These are phyloP conservation scores for Thalpophila matura DNA, from an alignment of 2,888 invertebrate genomes.

Conservation along the genomic window DNA sequence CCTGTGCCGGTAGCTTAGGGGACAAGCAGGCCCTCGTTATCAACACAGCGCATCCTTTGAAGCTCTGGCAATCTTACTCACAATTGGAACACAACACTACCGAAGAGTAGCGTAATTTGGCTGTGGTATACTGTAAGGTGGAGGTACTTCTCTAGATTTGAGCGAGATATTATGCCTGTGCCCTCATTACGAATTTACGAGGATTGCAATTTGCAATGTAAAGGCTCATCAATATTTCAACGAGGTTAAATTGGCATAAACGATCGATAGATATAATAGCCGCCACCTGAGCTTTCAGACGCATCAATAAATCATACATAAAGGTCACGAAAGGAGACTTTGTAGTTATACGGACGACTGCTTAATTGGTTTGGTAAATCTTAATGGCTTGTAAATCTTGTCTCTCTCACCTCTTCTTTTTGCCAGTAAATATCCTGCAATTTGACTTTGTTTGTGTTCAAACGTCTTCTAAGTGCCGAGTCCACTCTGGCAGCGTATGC, in stretches of 20 bases:
- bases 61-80: too few relatives aligned
- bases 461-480: conserved; percentile 93
- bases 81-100: too few relatives aligned
- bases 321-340: background rate
- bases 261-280: conserved; percentile 10
- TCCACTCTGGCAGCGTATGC: conserved; percentile 94
- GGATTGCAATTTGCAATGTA: conserved; percentile 4
- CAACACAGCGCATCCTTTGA: too few relatives aligned
- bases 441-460: conserved; percentile 94
- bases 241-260: background rate
- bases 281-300: conserved; percentile 2
- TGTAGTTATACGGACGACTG: too few relatives aligned
- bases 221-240: conserved; percentile 7
- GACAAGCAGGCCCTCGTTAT: too few relatives aligned
- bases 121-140: too few relatives aligned
- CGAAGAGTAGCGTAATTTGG: too few relatives aligned
- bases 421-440: conserved; percentile 96
- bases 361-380: too few relatives aligned
- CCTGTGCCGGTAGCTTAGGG: too few relatives aligned
- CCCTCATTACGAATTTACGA: background rate
- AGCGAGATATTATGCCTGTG: too few relatives aligned
- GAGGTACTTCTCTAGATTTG: too few relatives aligned
- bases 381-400: too few relatives aligned
- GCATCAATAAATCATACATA: background rate
- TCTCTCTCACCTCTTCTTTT: conserved; percentile 91